These are phyloP conservation scores for Drosophila emarginata DNA, from an alignment of 2,888 invertebrate genomes.

Conservation along the genomic window DNA sequence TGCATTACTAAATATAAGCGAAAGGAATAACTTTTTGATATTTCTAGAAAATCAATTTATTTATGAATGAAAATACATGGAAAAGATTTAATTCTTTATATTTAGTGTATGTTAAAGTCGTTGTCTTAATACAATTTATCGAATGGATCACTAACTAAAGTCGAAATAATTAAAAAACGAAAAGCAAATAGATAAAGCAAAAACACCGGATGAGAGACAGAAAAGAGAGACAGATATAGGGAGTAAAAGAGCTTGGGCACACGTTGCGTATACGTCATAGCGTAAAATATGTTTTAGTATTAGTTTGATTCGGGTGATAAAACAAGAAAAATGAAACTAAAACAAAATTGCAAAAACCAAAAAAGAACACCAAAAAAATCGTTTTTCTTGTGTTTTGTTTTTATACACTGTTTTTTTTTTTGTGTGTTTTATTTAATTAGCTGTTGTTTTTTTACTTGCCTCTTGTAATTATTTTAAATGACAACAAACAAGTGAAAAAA, in stretches of 20 bases:
- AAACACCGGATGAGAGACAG: background rate
- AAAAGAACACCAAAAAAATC: background rate
- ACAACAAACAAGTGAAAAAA: background rate
- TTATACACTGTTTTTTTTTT: background rate
- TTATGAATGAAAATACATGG: no score
- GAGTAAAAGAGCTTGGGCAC: constrained; percentile 5
- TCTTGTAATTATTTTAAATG: constrained; percentile 4
- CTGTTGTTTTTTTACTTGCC: background rate
- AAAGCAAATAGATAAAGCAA: background rate
- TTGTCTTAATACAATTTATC: background rate
- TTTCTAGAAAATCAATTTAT: no score
- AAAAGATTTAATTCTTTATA: no score
- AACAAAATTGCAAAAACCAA: background rate
- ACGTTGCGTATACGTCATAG: constrained; percentile 49
- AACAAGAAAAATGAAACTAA: background rate
- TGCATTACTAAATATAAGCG: no score
- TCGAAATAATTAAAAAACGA: background rate
- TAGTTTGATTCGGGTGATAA: background rate
- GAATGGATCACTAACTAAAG: background rate
- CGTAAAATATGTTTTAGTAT: constrained; percentile 23
- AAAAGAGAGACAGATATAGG: background rate
- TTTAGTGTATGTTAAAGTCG: background rate
- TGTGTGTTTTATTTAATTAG: background rate
- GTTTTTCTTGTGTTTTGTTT: background rate
- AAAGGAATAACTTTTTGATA: no score